Evolutionary conservation across 2,888 invertebrate species (phyloP).

Genomic region (Vesta saturnalis): DNA sequence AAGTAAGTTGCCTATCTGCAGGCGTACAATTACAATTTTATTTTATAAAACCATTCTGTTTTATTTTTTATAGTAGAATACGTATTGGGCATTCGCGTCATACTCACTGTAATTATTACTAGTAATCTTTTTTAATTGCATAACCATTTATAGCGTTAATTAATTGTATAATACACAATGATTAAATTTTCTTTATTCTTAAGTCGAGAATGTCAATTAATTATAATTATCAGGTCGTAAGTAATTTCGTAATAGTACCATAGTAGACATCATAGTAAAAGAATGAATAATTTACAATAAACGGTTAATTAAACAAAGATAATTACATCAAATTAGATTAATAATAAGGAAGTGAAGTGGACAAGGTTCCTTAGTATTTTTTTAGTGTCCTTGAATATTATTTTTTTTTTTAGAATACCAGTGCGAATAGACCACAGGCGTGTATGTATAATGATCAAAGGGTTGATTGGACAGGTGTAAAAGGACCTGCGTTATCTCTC

Average conservation of each 20-base stretch:
- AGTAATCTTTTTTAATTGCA: too few species aligned
- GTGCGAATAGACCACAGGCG: not conserved
- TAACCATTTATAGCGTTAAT: too few species aligned
- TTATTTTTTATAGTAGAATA: too few species aligned
- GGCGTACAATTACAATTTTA: too few species aligned
- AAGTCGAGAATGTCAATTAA: not conserved
- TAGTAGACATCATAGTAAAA: not conserved
- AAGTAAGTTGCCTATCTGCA: too few species aligned
- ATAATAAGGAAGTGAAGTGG: slow-evolving; percentile 6
- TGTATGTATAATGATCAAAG: not conserved
- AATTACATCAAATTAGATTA: not conserved
- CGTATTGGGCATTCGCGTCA: too few species aligned
- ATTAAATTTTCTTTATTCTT: not conserved
- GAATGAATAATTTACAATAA: slow-evolving; percentile 3
- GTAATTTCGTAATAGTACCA: not conserved
- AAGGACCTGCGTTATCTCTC: too few species aligned
- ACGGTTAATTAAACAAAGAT: not conserved
- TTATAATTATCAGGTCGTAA: slow-evolving; percentile 9
- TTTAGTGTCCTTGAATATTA: not conserved
- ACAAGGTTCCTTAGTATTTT: not conserved
- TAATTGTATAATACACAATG: too few species aligned
- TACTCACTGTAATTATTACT: too few species aligned
- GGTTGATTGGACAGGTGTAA: too few species aligned
- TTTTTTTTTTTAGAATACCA: not conserved
- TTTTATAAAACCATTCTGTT: too few species aligned